Base-by-base conservation (phyloP, 2,888 invertebrate genomes). In the Ptychoptera contaminata region DNA sequence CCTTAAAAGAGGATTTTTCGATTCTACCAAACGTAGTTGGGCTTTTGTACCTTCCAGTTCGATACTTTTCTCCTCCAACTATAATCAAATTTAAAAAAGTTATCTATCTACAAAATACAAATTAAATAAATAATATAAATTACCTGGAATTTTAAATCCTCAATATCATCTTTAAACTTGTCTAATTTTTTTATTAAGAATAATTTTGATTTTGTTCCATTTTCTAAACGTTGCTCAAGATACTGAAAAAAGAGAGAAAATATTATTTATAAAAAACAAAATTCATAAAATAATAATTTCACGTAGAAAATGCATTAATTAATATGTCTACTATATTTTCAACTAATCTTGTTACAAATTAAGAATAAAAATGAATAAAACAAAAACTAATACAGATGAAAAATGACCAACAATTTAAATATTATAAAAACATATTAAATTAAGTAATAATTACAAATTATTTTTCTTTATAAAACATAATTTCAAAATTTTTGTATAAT, bases 31-130 rank as follows among this genome's bases (percentile, higher is more conserved):
- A n/a, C 85, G 73, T 46, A 84, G 72, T 46, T 78, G 74, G 1
- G 85, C 85, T 50, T 76, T 71, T 12, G 85, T 82, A n/a, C 85
- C 84, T 62, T 86, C 86, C 55, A 86, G 57, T 60, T 87, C 84
- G 54, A 86, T 84, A 56, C 77, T 82, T 59, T 80, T 79, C 62
- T 87, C 85, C 63, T 84, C 84, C 54, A 87, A 65, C 84, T 87
- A 54, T 37, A 38, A 37, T 36, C 16, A 43, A 34, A 15, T 16
- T 8, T 39, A 40, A 43, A 14, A 23, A 32, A 10, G 29, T 16
- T 12, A n/a, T 15, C 32, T 16, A 16, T 34, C 1, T 14, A 41
- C 7, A 31, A n/a, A 8, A 11, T 30, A 40, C 16, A 16, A 38
- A 10, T 15, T 8, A 40, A 35, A 9, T 37, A 40, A 31, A 30